Base-by-base conservation (phyloP, 2,888 invertebrate genomes). In the Miltochrista miniata region DNA sequence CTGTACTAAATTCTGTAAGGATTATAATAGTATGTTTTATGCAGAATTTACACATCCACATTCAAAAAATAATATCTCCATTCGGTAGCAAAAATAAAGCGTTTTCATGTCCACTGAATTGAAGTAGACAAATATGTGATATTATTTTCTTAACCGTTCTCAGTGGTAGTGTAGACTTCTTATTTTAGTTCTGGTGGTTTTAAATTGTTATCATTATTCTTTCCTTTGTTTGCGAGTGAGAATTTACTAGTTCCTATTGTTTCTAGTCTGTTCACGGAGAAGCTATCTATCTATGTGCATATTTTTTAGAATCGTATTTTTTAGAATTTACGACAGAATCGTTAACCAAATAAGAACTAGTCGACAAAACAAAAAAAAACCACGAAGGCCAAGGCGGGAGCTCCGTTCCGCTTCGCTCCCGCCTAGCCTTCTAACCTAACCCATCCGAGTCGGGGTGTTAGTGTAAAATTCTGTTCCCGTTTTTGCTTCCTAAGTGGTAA, bases 161-260 rank as follows among this genome's bases (percentile, higher is more conserved):
- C 44, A 30, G 54, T 56, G 49, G 50, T 36, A 51, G 60, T 52
- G 58, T 53, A 48, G 52, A 18, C 48, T 41, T 57, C 51, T 43
- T 44, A 48, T 39, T 41, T 52, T 30, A n/a, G 53, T 54, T 34
- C 11, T 30, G 34, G 41, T 24, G 56, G 56, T 60, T 68, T 58
- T 58, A 65, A 68, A 61, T 65, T 56, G 64, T 64, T 55, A 60
- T 55, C 67, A 67, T 64, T 55, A 60, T 55, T 64, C 61, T 64
- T 64, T 45, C 41, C 51, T 59, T 52, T 59, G 59, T 59, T 54
- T 39, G 46, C 39, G 33, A 34, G 39, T 40, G 47, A 53, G 52
- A 59, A 56, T 64, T 60, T 59, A 59, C 51, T 58, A 30, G 35
- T 39, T 51, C 34, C 33, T 44, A 34, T 31, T 31, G 46, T 37